Percentiles rank a stretch among this genome's conserved stretches.
These are phyloP conservation scores for Peromyscus melanophrys DNA, from an alignment of 2,797 vertebrate genomes.

Conservation along the genomic window DNA sequence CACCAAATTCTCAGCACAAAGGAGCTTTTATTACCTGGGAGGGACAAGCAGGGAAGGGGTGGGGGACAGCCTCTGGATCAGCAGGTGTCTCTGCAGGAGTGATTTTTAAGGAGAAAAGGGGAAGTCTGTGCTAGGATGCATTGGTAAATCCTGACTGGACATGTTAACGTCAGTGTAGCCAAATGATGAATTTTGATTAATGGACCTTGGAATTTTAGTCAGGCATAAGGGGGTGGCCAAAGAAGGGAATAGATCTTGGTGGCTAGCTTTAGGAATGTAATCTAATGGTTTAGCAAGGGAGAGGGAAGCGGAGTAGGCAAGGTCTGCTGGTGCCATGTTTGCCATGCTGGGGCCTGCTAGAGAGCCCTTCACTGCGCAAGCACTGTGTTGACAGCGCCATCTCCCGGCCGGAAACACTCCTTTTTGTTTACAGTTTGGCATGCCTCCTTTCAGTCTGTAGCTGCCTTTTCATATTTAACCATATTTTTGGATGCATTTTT, in stretches of 20 bases:
- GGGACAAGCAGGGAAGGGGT: background rate
- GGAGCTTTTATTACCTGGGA: background rate
- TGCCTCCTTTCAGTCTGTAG: slow-evolving; percentile 31
- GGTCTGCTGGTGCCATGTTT: background rate
- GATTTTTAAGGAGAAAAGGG: background rate
- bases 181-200: background rate
- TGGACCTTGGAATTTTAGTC: background rate
- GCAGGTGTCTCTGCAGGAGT: background rate
- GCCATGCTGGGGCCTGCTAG: background rate
- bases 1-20: background rate
- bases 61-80: background rate
- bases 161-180: background rate
- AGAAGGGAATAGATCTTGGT: background rate
- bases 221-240: background rate
- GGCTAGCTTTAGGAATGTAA: background rate
- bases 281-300: background rate
- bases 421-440: slow-evolving; percentile 31
- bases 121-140: background rate
- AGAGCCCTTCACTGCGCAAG: background rate
- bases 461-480: slow-evolving; percentile 54
- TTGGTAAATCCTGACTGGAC: background rate
- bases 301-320: background rate
- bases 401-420: background rate
- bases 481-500: slow-evolving; percentile 62
- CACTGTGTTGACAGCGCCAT: background rate